Evolutionary conservation across 2,888 invertebrate species (phyloP).

Genomic region (Kuschelorhynchus macadamiae): DNA sequence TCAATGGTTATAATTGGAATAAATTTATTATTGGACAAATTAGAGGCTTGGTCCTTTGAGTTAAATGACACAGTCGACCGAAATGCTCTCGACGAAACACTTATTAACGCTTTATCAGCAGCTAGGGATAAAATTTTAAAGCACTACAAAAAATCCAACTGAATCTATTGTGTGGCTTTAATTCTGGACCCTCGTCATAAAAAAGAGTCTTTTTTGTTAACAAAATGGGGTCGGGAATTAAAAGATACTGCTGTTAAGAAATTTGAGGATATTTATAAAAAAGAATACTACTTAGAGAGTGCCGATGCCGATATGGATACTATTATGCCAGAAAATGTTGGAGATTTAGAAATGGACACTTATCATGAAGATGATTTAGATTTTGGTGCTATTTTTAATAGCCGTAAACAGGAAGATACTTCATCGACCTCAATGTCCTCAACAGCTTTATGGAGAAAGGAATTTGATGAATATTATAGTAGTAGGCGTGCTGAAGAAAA

Average conservation of each 20-base stretch:
- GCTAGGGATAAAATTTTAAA: too few species aligned
- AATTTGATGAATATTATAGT: conserved; percentile 21
- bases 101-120: too few species aligned
- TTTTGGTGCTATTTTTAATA: conserved; percentile 1
- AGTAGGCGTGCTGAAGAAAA: too few species aligned
- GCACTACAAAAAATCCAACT: not conserved
- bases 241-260: not conserved
- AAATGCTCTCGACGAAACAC: too few species aligned
- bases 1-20: too few species aligned
- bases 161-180: conserved; percentile 1
- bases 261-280: conserved; percentile 23
- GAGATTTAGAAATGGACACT: not conserved
- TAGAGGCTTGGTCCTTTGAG: too few species aligned
- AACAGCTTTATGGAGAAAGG: conserved; percentile 12
- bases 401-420: conserved; percentile 4
- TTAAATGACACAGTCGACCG: too few species aligned
- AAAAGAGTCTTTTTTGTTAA: not conserved
- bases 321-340: conserved; percentile 1
- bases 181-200: not conserved
- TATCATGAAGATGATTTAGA: not conserved
- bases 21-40: too few species aligned
- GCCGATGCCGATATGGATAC: conserved; percentile 1
- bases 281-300: not conserved
- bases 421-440: conserved; percentile 14
- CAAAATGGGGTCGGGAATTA: not conserved